phyloP scores from a whole-genome alignment of 2,113 vertebrate genomes.

The Pollimyrus isidori region DNA sequence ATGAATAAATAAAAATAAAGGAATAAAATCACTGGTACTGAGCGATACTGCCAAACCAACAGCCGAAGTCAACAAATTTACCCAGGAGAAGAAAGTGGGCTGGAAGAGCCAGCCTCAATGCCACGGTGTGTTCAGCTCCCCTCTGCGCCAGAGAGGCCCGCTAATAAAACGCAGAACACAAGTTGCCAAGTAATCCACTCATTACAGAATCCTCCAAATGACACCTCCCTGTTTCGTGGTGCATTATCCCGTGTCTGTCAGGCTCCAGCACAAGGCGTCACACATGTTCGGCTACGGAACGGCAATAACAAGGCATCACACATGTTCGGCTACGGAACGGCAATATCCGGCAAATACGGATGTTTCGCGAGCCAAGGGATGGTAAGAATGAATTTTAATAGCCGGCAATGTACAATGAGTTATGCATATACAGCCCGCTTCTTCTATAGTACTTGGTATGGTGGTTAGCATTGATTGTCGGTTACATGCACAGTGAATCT shows the following conservation, averaged over 20 bases:
- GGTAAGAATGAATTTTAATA: constrained; percentile 2
- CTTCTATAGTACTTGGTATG: not conserved
- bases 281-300: not conserved
- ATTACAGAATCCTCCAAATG: not conserved
- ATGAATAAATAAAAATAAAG: not conserved
- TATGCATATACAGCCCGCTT: not conserved
- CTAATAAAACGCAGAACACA: constrained; percentile 10
- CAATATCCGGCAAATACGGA: not conserved
- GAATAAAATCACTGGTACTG: not conserved
- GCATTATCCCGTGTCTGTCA: not conserved
- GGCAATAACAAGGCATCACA: not conserved
- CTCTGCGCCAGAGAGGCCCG: not conserved
- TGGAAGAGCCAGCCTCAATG: not conserved
- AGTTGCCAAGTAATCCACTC: constrained; percentile 4
- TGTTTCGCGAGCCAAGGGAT: not conserved
- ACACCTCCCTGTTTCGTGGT: not conserved
- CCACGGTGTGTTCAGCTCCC: not conserved
- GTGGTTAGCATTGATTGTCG: not conserved
- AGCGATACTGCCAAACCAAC: not conserved
- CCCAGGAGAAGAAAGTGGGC: not conserved
- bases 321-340: not conserved
- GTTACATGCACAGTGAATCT: not conserved
- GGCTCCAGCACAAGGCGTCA: not conserved
- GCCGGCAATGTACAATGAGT: not conserved
- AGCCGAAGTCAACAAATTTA: not conserved